Evolutionary conservation across 2,888 invertebrate species (phyloP).

Genomic region (Latheticus oryzae): DNA sequence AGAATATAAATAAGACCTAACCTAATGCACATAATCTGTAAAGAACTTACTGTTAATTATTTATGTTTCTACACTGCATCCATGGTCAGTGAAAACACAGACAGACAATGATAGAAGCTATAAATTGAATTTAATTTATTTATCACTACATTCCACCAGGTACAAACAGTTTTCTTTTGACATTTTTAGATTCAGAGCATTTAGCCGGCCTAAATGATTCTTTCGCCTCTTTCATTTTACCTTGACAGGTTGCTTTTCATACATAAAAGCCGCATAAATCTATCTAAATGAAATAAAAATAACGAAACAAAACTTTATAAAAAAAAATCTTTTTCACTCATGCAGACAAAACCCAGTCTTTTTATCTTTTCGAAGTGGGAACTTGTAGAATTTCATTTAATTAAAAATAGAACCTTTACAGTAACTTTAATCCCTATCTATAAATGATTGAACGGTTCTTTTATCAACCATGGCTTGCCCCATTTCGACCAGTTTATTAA

Average conservation of each 20-base stretch:
- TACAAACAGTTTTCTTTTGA: conserved; percentile 4
- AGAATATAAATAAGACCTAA: too few relatives aligned
- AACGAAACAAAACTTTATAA: conserved; percentile 15
- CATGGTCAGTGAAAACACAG: too few relatives aligned
- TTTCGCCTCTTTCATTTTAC: background rate
- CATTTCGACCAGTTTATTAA: too few relatives aligned
- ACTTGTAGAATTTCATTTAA: conserved; percentile 23
- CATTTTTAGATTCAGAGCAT: conserved; percentile 2
- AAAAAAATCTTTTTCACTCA: conserved; percentile 15
- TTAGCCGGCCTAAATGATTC: background rate
- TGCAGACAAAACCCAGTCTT: conserved; percentile 11
- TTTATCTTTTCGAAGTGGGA: background rate
- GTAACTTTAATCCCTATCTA: too few relatives aligned
- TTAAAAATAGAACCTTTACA: conserved; percentile 2
- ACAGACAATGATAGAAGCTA: too few relatives aligned
- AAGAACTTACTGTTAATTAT: too few relatives aligned
- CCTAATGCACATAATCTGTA: too few relatives aligned
- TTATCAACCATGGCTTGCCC: background rate
- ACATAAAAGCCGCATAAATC: conserved; percentile 23
- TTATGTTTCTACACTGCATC: too few relatives aligned
- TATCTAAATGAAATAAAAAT: conserved; percentile 17
- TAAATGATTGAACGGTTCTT: conserved; percentile 18
- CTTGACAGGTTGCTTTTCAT: conserved; percentile 16
- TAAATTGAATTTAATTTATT: too few relatives aligned
- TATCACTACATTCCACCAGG: too few relatives aligned